A percentile compares a stretch with the other conserved stretches of the same genome.
Evolutionary conservation across 2,797 vertebrate genomes (phyloP).

Genomic region (Betta splendens): DNA sequence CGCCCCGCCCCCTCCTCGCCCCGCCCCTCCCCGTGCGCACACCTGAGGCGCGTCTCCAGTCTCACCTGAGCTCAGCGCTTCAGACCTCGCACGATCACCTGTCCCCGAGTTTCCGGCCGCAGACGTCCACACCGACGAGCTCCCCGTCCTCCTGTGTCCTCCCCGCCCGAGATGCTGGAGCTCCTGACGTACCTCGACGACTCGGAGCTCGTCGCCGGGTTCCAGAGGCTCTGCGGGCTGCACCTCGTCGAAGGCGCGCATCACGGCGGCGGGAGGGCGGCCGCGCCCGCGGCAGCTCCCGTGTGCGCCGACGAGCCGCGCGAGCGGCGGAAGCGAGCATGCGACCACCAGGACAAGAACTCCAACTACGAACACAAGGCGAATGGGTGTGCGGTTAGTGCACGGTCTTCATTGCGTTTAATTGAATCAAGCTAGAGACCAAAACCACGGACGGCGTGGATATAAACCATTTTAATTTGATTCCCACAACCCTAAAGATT

Average conservation of each 20-base stretch:
- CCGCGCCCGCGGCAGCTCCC: not conserved
- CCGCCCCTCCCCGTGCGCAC: constrained; percentile 42
- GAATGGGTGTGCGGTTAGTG: constrained; percentile 32
- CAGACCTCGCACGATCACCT: constrained; percentile 1
- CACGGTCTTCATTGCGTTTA: constrained; percentile 42
- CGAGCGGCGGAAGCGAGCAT: constrained; percentile 11
- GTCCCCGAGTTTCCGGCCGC: not conserved
- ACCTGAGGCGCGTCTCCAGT: constrained; percentile 45
- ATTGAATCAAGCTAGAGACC: not conserved
- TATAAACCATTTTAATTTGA: not conserved
- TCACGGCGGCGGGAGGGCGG: not conserved
- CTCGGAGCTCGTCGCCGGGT: constrained; percentile 87
- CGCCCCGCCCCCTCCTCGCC: not conserved
- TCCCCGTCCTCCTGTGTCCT: not conserved
- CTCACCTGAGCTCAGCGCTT: constrained; percentile 48
- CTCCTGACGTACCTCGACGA: constrained; percentile 78
- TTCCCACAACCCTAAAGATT: not conserved
- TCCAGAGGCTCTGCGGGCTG: constrained; percentile 91
- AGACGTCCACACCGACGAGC: not conserved
- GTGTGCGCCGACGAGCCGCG: not conserved
- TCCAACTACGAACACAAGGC: constrained; percentile 45
- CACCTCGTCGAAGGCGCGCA: constrained; percentile 40
- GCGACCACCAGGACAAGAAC: constrained; percentile 50
- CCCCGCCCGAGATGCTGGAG: constrained; percentile 48
- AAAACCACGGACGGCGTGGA: not conserved